phyloP scores from a whole-genome alignment of 2,113 vertebrate species.

The Abramis brama region DNA sequence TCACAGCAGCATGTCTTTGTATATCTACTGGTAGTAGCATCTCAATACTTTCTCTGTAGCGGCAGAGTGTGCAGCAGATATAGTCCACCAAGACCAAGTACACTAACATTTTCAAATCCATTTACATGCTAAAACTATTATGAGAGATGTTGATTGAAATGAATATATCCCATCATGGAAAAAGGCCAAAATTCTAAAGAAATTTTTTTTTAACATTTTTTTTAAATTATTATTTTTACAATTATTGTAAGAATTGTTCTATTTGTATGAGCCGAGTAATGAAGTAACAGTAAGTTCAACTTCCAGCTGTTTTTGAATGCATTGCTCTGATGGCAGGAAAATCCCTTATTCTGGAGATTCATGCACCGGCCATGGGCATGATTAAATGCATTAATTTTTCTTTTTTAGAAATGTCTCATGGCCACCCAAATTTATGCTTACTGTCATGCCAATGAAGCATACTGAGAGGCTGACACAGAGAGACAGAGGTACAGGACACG shows the following conservation, averaged over 20 bases:
- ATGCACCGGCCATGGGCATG: background rate
- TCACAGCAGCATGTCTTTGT: background rate
- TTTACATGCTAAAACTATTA: background rate
- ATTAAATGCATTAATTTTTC: background rate
- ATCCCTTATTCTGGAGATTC: background rate
- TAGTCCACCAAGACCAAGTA: background rate
- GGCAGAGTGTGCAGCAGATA: background rate
- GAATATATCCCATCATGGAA: background rate
- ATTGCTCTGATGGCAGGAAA: background rate
- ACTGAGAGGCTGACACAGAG: background rate
- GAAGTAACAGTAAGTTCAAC: background rate
- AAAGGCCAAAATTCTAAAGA: too few relatives aligned
- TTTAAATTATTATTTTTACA: background rate
- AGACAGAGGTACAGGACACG: background rate
- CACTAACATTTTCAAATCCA: background rate
- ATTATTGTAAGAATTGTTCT: background rate
- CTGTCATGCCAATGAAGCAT: background rate
- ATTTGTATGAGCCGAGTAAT: too few relatives aligned
- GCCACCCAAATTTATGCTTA: background rate
- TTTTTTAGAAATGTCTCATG: background rate
- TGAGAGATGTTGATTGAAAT: background rate
- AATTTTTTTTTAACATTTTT: too few relatives aligned
- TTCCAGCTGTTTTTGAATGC: background rate
- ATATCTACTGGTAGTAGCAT: background rate
- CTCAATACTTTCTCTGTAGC: background rate